Conservation (phyloP, 2,888 invertebrate species). For the Seladonia tumulorum region DNA sequence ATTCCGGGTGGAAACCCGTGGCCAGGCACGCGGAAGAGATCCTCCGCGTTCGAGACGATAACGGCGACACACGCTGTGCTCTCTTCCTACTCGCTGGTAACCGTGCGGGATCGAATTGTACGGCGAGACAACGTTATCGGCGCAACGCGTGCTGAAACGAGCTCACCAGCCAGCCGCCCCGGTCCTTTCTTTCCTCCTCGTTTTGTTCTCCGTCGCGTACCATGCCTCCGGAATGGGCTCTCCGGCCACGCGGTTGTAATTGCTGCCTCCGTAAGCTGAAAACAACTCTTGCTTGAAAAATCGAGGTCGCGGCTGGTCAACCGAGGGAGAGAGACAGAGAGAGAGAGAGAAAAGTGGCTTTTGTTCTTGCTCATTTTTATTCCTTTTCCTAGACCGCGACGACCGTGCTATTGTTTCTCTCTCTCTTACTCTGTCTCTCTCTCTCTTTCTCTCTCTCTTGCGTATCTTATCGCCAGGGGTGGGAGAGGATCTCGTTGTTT, state of each 20-base stretch:
- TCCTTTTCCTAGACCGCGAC: slow-evolving; percentile 26
- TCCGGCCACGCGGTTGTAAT: slow-evolving; percentile 43
- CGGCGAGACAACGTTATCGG: slow-evolving; percentile 7
- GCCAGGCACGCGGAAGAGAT: neutral
- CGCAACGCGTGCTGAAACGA: slow-evolving; percentile 14
- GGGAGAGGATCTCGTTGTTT: slow-evolving; percentile 46
- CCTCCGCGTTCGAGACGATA: neutral
- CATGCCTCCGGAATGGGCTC: slow-evolving; percentile 29
- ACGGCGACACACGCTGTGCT: neutral
- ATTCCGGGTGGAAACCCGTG: neutral
- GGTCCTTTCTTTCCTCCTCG: neutral
- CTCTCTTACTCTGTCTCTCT: neutral
- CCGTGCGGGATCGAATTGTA: slow-evolving; percentile 16
- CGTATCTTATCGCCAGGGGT: slow-evolving; percentile 38
- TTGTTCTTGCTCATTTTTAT: slow-evolving; percentile 57
- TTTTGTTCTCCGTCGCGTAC: slow-evolving; percentile 3
- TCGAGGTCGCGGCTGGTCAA: slow-evolving; percentile 42
- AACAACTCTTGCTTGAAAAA: slow-evolving; percentile 36
- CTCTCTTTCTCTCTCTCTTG: neutral
- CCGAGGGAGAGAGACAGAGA: neutral
- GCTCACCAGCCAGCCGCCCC: neutral
- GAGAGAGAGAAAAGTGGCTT: slow-evolving; percentile 42
- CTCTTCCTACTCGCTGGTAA: neutral
- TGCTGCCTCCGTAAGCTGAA: slow-evolving; percentile 51
- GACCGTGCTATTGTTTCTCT: neutral